A percentile compares a stretch with the other conserved stretches of the same genome.
These are phyloP conservation scores for Patella depressa DNA, from an alignment of 2,888 invertebrate genomes.

Conservation along the genomic window DNA sequence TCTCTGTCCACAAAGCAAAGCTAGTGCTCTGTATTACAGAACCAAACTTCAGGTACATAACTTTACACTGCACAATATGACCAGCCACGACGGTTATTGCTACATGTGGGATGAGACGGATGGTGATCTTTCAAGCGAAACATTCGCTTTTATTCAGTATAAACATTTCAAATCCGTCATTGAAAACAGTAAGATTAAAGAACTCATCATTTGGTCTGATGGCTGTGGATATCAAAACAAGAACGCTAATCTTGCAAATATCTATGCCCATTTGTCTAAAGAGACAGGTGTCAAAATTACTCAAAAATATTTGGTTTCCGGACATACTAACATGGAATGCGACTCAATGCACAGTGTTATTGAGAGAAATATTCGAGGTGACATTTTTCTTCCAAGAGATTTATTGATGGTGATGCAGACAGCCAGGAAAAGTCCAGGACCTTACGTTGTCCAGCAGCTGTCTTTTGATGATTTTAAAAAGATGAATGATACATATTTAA, in stretches of 20 bases:
- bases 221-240: neutral
- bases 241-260: no score
- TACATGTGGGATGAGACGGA: constrained; percentile 6
- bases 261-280: no score
- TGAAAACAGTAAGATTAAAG: neutral
- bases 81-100: neutral
- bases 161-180: neutral
- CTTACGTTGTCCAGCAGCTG: neutral
- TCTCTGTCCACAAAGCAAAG: neutral
- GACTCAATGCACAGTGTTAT: neutral
- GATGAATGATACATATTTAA: neutral
- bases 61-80: constrained; percentile 7
- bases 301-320: neutral
- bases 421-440: neutral
- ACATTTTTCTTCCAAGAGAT: neutral
- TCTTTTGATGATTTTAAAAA: neutral
- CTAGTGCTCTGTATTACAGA: constrained; percentile 1
- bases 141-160: neutral
- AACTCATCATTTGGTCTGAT: constrained; percentile 4
- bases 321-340: no score
- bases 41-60: constrained; percentile 1
- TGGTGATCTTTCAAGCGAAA: neutral
- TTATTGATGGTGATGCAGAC: neutral
- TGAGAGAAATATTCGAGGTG: neutral
- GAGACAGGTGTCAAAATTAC: no score